Evolutionary conservation across 2,113 vertebrate genomes (phyloP).

Genomic region (Alethe diademata): DNA sequence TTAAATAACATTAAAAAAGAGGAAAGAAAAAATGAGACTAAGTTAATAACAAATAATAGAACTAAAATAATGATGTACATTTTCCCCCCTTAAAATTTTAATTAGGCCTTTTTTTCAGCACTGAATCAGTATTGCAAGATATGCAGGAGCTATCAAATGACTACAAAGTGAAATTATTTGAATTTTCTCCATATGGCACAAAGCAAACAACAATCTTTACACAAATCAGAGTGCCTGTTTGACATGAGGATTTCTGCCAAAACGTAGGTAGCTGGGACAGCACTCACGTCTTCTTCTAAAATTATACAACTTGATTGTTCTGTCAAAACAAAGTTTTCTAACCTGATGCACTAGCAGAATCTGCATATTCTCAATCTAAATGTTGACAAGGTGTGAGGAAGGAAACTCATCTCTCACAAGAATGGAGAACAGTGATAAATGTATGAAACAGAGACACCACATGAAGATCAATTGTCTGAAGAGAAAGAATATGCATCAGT

Average conservation of each 20-base stretch:
- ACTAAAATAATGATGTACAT: background rate
- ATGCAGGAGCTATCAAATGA: background rate
- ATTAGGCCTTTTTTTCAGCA: background rate
- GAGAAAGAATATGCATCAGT: background rate
- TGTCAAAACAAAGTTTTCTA: constrained; percentile 48
- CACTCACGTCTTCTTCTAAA: constrained; percentile 4
- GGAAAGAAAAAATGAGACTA: background rate
- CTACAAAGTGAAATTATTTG: background rate
- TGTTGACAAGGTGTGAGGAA: background rate
- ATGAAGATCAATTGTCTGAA: background rate
- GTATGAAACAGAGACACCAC: background rate
- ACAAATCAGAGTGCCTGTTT: background rate
- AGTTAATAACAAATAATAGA: background rate
- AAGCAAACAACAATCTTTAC: constrained; percentile 9
- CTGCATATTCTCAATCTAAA: background rate
- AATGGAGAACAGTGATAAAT: background rate
- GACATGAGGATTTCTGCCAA: constrained; percentile 37
- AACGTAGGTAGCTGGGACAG: background rate
- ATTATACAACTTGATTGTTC: background rate
- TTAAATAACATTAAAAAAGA: background rate
- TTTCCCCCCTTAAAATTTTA: background rate
- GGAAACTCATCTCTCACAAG: background rate
- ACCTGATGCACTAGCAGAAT: background rate
- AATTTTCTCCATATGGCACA: constrained; percentile 17
- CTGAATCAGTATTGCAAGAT: background rate